Conservation (phyloP, 2,888 invertebrate genomes). For the Sycophila texana region DNA sequence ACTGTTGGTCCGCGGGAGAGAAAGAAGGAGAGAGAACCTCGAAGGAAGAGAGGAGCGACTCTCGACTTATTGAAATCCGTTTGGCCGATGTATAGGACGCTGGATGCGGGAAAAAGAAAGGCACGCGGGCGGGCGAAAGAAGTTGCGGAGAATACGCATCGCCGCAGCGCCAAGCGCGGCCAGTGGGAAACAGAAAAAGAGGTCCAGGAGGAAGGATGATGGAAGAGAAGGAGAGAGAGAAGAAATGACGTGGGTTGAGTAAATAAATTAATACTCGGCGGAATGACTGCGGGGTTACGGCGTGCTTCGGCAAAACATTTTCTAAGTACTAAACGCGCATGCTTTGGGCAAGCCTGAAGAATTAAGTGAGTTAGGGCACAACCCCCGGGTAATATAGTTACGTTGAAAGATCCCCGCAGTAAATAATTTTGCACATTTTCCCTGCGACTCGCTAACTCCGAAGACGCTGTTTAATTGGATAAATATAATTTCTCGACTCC, state of each 20-base stretch:
- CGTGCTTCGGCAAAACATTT: constrained; percentile 37
- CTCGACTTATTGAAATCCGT: constrained; percentile 66
- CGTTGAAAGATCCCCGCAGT: constrained; percentile 34
- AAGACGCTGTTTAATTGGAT: too few species aligned
- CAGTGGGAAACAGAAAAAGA: constrained; percentile 48
- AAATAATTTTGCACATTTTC: constrained; percentile 26
- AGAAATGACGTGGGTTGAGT: constrained; percentile 35
- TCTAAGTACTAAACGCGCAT: constrained; percentile 19
- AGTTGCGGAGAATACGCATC: constrained; percentile 19
- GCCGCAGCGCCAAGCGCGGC: not conserved
- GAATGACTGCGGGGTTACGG: constrained; percentile 34
- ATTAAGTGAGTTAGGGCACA: not conserved
- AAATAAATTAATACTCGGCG: constrained; percentile 51
- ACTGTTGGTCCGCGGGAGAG: constrained; percentile 50
- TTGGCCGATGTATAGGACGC: constrained; percentile 51
- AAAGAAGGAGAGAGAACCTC: not conserved
- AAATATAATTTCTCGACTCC: too few species aligned
- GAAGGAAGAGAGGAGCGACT: not conserved
- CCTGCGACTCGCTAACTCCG: too few species aligned
- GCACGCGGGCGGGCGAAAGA: constrained; percentile 45
- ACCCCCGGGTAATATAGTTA: constrained; percentile 36
- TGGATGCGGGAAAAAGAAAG: constrained; percentile 35
- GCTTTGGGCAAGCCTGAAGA: constrained; percentile 3
- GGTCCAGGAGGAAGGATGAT: constrained; percentile 24
- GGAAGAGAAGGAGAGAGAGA: constrained; percentile 23